Evolutionary conservation across 2,888 invertebrate genomes (phyloP).

Genomic region (Brachyptera risi): DNA sequence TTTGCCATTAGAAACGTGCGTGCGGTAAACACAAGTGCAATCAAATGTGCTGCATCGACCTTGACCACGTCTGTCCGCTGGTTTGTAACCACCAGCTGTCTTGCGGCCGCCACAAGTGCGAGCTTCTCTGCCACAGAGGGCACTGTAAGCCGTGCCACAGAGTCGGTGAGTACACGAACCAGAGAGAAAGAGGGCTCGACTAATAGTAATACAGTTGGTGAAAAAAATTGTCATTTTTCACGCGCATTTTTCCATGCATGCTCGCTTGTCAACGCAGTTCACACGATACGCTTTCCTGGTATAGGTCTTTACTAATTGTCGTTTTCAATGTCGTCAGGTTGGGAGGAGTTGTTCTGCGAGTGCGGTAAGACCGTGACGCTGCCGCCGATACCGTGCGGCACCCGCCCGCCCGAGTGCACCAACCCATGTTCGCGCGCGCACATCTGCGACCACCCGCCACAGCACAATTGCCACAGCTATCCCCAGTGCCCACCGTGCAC

Average conservation of each 20-base stretch:
- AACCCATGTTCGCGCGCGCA: conserved; percentile 72
- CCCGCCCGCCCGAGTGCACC: conserved; percentile 75
- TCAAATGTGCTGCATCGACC: conserved; percentile 80
- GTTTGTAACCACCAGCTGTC: conserved; percentile 75
- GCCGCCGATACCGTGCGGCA: conserved; percentile 92
- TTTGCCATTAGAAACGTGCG: conserved; percentile 59
- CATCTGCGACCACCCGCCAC: conserved; percentile 74
- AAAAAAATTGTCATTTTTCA: too few relatives aligned
- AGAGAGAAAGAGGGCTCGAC: too few relatives aligned
- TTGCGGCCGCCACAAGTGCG: conserved; percentile 87
- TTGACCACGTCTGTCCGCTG: conserved; percentile 80
- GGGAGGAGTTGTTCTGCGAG: conserved; percentile 86
- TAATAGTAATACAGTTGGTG: too few relatives aligned
- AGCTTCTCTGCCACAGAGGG: conserved; percentile 84
- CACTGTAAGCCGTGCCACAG: conserved; percentile 74
- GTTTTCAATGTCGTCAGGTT: too few relatives aligned
- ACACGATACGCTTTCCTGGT: too few relatives aligned
- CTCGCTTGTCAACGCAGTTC: too few relatives aligned
- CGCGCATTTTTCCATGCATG: too few relatives aligned
- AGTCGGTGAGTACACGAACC: conserved; percentile 64
- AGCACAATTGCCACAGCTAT: conserved; percentile 79
- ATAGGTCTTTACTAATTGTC: too few relatives aligned
- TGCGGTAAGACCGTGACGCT: conserved; percentile 82
- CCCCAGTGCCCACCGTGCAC: conserved; percentile 79
- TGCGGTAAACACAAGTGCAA: conserved; percentile 91